Percentiles rank a stretch among this genome's conserved stretches.
Evolutionary conservation across 2,888 invertebrate genomes (phyloP).

Genomic region (Idaea straminata): DNA sequence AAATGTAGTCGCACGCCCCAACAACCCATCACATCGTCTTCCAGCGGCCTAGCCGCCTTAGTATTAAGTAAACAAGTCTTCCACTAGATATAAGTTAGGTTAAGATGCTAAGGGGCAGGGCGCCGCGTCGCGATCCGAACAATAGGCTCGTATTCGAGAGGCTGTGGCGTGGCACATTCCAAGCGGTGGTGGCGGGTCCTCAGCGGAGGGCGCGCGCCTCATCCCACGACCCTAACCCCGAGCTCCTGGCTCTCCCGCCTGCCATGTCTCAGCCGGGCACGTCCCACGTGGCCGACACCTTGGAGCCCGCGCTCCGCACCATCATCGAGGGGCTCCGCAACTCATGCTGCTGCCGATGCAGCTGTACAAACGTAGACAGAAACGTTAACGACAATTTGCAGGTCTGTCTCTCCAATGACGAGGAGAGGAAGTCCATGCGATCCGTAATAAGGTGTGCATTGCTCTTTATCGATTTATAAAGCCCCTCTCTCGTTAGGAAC

Average conservation of each 20-base stretch:
- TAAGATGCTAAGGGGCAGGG: conserved; percentile 75
- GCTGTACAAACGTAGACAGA: conserved; percentile 54
- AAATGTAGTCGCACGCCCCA: conserved; percentile 59
- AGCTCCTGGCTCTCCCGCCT: conserved; percentile 38
- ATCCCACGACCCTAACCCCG: conserved; percentile 56
- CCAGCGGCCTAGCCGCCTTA: conserved; percentile 62
- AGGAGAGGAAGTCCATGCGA: conserved; percentile 80
- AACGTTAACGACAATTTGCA: conserved; percentile 74
- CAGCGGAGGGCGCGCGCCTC: conserved; percentile 65
- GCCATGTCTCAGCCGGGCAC: conserved; percentile 40
- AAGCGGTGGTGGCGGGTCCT: conserved; percentile 66
- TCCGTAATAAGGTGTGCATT: conserved; percentile 83
- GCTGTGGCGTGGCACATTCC: conserved; percentile 85
- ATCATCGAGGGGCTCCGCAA: conserved; percentile 62
- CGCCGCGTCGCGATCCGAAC: conserved; percentile 72
- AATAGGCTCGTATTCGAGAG: conserved; percentile 85
- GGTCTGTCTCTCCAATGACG: conserved; percentile 76
- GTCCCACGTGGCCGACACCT: conserved; percentile 61
- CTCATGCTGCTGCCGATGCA: conserved; percentile 73
- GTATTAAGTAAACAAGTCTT: conserved; percentile 77
- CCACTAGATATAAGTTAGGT: conserved; percentile 68
- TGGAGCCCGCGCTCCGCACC: conserved; percentile 67
- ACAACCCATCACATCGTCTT: conserved; percentile 57
- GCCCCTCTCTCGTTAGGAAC: conserved; percentile 28
- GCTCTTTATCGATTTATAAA: conserved; percentile 44